Conservation (phyloP, 2,797 vertebrate genomes). For the Calcarius lapponicus region DNA sequence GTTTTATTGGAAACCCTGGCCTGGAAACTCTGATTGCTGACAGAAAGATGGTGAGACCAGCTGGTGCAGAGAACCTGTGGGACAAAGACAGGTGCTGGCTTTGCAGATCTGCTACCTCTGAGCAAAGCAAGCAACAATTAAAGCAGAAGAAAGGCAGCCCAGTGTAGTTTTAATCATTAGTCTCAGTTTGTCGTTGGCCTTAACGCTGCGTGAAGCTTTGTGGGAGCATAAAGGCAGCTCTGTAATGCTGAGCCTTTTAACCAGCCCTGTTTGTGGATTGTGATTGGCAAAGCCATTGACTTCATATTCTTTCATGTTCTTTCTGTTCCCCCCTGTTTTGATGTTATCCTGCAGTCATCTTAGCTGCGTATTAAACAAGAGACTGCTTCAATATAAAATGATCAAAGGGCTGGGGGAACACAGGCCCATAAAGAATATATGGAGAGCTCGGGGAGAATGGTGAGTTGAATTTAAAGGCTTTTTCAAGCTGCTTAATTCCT, state of each 20-base stretch:
- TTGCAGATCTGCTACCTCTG: not conserved
- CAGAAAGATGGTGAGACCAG: not conserved
- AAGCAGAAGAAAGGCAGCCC: not conserved
- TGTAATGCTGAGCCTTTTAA: conserved; percentile 30
- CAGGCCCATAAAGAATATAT: conserved; percentile 61
- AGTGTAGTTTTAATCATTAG: conserved; percentile 11
- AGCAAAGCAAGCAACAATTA: not conserved
- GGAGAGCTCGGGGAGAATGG: conserved; percentile 42
- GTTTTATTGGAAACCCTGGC: not conserved
- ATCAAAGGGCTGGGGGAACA: conserved; percentile 68
- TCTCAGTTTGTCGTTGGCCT: conserved; percentile 4
- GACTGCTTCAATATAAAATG: conserved; percentile 62
- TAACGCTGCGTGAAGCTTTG: not conserved
- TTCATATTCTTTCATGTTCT: conserved; percentile 66
- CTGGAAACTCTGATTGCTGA: not conserved
- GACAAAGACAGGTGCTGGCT: not conserved
- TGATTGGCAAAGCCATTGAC: conserved; percentile 49
- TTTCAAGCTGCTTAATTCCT: conserved; percentile 66
- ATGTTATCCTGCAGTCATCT: conserved; percentile 62
- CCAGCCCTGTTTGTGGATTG: conserved; percentile 34
- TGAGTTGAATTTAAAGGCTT: conserved; percentile 61
- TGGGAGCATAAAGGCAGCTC: conserved; percentile 28
- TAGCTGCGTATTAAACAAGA: conserved; percentile 65
- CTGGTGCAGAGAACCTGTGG: not conserved
- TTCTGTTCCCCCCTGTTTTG: conserved; percentile 60